Conservation (phyloP, 2,113 vertebrate species). For the Nycticryphes semicollaris region DNA sequence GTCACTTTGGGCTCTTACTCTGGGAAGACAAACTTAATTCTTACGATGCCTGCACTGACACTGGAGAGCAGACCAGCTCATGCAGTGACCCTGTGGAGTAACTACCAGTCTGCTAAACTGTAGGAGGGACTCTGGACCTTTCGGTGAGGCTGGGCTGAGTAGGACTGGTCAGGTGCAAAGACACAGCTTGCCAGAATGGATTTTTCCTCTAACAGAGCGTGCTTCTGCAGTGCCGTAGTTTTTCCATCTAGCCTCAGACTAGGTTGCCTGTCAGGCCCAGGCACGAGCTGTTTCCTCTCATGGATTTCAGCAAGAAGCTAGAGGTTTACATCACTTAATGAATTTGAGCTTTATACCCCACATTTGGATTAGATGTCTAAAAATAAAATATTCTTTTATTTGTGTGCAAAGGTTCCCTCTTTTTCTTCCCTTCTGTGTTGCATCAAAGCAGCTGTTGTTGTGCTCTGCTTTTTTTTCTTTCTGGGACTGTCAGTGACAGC, state of each 20-base stretch:
- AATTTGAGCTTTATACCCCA: not conserved
- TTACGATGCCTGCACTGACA: not conserved
- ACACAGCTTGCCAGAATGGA: not conserved
- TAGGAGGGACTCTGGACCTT: not conserved
- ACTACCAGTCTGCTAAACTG: not conserved
- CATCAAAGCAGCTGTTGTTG: not conserved
- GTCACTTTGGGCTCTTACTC: not conserved
- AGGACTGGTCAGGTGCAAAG: not conserved
- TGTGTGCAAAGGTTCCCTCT: not conserved
- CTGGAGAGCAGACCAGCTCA: not conserved
- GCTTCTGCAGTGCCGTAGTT: not conserved
- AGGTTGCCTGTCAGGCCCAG: not conserved
- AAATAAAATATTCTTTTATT: not conserved
- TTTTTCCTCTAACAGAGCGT: not conserved
- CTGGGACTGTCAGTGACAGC: not conserved
- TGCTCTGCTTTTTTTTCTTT: not conserved
- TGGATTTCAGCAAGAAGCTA: not conserved
- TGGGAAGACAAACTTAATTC: not conserved
- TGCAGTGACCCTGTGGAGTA: rapidly evolving
- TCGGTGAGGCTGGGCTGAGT: not conserved
- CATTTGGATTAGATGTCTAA: not conserved
- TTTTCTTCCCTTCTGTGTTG: not conserved
- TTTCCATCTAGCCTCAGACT: not conserved
- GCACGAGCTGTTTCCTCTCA: not conserved
- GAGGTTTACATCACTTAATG: not conserved